Evolutionary conservation across 2,888 invertebrate species (phyloP).

Genomic region (Andrena bicolor): DNA sequence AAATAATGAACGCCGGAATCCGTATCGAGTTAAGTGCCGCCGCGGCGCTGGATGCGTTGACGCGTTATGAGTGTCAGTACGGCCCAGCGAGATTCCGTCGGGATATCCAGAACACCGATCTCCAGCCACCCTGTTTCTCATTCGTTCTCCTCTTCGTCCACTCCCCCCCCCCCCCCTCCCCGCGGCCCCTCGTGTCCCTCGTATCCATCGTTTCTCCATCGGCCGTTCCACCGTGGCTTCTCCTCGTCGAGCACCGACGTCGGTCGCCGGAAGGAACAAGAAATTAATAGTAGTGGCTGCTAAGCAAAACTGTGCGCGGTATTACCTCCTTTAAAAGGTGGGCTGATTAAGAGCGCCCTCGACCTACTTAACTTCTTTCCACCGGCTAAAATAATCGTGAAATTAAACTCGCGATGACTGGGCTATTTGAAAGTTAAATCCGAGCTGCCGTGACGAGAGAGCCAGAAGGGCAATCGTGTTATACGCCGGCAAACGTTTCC

Average conservation of each 20-base stretch:
- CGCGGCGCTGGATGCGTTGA: constrained; percentile 38
- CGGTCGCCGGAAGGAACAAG: constrained; percentile 42
- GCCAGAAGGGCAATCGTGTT: constrained; percentile 54
- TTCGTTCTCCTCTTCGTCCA: not conserved
- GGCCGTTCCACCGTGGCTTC: not conserved
- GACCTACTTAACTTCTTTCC: constrained; percentile 56
- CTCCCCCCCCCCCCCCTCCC: too few species aligned
- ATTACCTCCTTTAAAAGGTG: constrained; percentile 58
- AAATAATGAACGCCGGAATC: constrained; percentile 75
- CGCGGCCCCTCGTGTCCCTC: too few species aligned
- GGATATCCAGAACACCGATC: not conserved
- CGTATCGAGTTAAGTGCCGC: constrained; percentile 75
- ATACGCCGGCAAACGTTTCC: constrained; percentile 36
- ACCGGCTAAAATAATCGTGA: constrained; percentile 58
- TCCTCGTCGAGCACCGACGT: constrained; percentile 8
- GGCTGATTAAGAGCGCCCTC: constrained; percentile 56
- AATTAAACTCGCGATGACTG: constrained; percentile 56
- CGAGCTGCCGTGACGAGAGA: constrained; percentile 22
- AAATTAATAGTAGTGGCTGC: constrained; percentile 52
- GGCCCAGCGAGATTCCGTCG: not conserved
- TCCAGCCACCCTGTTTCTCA: not conserved
- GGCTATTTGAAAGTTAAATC: constrained; percentile 61
- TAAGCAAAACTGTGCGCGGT: constrained; percentile 48
- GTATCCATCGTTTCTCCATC: too few species aligned
- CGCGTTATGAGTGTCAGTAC: constrained; percentile 42